A percentile compares a stretch with the other conserved stretches of the same genome.
Evolutionary conservation across 2,888 invertebrate species (phyloP).

Genomic region (Osedax frankpressi): DNA sequence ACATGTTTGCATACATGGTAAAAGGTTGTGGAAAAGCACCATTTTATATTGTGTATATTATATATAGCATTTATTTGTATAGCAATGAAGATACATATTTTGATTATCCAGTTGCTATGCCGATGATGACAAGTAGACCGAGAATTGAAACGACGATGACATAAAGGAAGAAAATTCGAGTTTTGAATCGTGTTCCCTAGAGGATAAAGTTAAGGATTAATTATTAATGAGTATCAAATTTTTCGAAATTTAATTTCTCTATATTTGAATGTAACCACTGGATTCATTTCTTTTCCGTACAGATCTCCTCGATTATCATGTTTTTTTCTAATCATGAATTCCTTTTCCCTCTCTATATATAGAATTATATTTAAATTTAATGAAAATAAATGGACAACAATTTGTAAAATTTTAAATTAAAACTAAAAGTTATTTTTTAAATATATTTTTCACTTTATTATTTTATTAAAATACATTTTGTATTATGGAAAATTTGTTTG

Average conservation of each 20-base stretch:
- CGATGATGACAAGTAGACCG: conserved; percentile 57
- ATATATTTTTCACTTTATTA: no score
- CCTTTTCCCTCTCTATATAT: conserved; percentile 55
- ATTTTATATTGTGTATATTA: no score
- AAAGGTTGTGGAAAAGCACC: no score
- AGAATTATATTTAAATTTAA: no score
- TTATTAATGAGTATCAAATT: neutral
- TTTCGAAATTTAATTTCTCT: neutral
- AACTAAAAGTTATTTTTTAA: no score
- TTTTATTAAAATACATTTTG: no score
- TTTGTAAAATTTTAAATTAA: no score
- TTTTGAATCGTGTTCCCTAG: conserved; percentile 67
- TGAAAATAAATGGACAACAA: no score
- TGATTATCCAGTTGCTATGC: conserved; percentile 32
- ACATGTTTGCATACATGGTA: no score
- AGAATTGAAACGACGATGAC: conserved; percentile 59
- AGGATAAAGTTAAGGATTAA: conserved; percentile 25
- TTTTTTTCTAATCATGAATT: conserved; percentile 27
- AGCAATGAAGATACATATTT: neutral
- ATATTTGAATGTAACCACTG: conserved; percentile 28
- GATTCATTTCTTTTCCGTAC: conserved; percentile 26
- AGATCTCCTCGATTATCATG: conserved; percentile 46
- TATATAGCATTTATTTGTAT: neutral
- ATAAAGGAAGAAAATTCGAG: conserved; percentile 65
- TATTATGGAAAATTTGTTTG: neutral